Conservation (phyloP, 2,113 vertebrate genomes). For the Corvus cornix region DNA sequence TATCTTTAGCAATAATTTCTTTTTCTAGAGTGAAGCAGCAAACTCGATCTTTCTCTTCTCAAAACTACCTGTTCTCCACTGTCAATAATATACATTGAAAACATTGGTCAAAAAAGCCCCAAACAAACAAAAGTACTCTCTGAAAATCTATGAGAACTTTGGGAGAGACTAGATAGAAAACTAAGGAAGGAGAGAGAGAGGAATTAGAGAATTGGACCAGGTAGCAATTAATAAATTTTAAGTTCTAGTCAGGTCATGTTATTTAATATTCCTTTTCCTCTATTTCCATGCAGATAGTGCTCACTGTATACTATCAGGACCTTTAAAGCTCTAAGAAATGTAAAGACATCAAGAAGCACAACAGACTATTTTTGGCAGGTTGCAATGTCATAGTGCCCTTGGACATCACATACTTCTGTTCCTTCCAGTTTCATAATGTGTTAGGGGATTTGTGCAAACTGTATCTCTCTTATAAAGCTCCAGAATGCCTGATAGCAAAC, state of each 20-base stretch:
- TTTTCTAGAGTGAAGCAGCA: background rate
- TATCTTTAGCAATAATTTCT: background rate
- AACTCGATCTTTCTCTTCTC: background rate
- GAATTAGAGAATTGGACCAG: background rate
- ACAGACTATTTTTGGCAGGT: background rate
- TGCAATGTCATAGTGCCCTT: background rate
- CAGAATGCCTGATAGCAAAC: background rate
- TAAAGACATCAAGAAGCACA: background rate
- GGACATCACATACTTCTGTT: background rate
- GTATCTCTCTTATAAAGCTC: background rate
- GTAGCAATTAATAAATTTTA: background rate
- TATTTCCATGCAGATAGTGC: background rate
- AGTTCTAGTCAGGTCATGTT: background rate
- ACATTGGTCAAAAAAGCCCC: rapidly evolving
- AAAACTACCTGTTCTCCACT: background rate
- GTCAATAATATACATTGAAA: background rate
- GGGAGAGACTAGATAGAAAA: background rate
- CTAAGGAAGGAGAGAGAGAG: background rate
- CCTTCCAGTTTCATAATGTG: background rate
- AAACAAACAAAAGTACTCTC: background rate
- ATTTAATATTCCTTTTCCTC: background rate
- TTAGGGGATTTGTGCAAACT: background rate
- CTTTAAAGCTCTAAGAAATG: background rate
- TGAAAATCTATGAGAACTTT: background rate
- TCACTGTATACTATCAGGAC: background rate